Evolutionary conservation across 2,113 vertebrate genomes (phyloP).

Genomic region (Strix uralensis): DNA sequence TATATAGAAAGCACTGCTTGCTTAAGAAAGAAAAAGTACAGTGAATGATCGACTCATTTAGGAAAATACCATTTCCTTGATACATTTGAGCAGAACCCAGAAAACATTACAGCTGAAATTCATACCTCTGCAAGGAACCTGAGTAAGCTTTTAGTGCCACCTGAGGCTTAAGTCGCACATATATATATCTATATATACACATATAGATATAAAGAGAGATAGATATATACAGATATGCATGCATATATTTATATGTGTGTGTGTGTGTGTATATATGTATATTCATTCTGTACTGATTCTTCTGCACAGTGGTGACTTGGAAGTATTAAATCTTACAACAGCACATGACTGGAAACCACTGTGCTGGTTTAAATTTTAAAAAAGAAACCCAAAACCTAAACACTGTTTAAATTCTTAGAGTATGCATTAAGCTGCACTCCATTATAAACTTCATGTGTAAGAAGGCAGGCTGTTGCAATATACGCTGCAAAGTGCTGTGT

Average conservation of each 20-base stretch:
- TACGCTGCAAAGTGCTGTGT: neutral
- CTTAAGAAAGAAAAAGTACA: neutral
- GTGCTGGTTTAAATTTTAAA: neutral
- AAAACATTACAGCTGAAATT: neutral
- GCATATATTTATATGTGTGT: neutral
- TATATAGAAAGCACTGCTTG: neutral
- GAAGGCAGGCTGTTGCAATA: neutral
- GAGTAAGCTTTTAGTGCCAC: neutral
- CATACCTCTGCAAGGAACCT: neutral
- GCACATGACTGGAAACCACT: neutral
- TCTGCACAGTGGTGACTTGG: neutral
- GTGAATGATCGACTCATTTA: neutral
- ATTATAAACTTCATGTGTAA: neutral
- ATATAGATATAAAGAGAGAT: neutral
- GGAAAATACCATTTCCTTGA: neutral
- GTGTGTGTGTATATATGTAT: neutral
- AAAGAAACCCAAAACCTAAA: neutral
- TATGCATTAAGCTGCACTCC: neutral
- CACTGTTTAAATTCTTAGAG: neutral
- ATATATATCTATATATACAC: neutral
- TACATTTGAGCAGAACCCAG: neutral
- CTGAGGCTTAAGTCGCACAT: rapidly evolving
- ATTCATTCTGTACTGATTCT: neutral
- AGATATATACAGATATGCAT: neutral
- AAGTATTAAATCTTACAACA: neutral